Evolutionary conservation across 2,888 invertebrate genomes (phyloP), one percentile per base, ranked within the genome.

Genomic region (Diachrysia chrysitis): DNA sequence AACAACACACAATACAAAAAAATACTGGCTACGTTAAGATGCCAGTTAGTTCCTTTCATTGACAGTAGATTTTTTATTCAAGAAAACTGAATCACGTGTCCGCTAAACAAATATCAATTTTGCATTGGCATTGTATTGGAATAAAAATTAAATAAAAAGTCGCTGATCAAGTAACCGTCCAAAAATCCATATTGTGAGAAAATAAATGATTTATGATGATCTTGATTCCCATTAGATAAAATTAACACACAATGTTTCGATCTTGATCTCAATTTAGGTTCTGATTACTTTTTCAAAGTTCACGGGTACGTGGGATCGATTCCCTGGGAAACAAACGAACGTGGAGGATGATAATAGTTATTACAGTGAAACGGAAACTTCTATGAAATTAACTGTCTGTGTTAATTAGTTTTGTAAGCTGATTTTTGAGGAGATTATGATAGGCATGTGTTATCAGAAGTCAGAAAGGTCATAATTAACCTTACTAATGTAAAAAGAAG

Each of bases 241-340:
- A 81, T 81, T 80, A 73, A 69, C 76, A 73, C 63, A 81, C 76
- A 78, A 78, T 79, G 71, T 69, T 58, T 71, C 58, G 63, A 77
- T 79, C 71, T 59, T 69, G 68, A 63, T 65, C 58, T 65, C 56
- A 80, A 78, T 79, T 58, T 29, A 17, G 42, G 32, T 69, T 66
- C 60, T 66, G 61, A 73, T 69, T 58, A 61, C 58, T 72, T 70
- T 21, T 65, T 69, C 67, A 61, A 76, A 73, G 77, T 77, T 80
- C 76, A 83, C 46, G 76, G 69, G 74, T 77, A 79, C 79, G 83
- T 83, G 82, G 70, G 83, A 83, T 55, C 58, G 58, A 62, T 66
- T 67, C 61, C 60, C 63, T 79, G 81, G 63, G 80, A 79, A 81
- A 74, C 69, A 70, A 78, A 67, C 55, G 60, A 21, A 63, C 51